Evolutionary conservation across 2,113 vertebrate genomes (phyloP), one percentile per base, ranked within the genome.

Genomic region (Pterophyllum scalare): DNA sequence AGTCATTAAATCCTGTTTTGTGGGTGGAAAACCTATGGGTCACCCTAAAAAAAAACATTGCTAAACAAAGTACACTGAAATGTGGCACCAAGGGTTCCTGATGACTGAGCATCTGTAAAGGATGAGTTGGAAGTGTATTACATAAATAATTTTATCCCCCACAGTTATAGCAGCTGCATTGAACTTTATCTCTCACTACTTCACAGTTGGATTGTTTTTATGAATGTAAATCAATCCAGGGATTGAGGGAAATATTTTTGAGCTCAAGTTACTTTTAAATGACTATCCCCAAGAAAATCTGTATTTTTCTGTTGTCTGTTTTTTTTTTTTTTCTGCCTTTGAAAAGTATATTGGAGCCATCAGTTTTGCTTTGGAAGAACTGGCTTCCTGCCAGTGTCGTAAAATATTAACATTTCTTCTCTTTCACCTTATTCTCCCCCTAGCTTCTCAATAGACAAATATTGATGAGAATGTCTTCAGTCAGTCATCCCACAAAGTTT

Each of bases 161-260:
- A 33, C 79, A 31, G 62, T 38, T 83, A 81, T 64, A 78, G 87
- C 80, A 59, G 77, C 67, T n/a, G 43, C 75, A 90, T 43, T 91
- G 87, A 92, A 75, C 38, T 40, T 62, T 14, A 77, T 43, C 28
- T 62, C 75, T 77, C 62, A 56, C n/a, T 61, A 12, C n/a, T 49
- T 57, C 82, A 61, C 74, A 38, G 74, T 85, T 78, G 79, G 75
- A 79, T 70, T 83, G 81, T 56, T 86, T 52, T 82, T 72, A 65
- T 74, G 60, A 86, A 85, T 86, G 62, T 58, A 84, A 92, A 94
- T 88, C 67, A n/a, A 79, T 91, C 86, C 22, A 20, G 81, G 79
- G 85, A 92, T 82, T 81, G 76, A 78, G 59, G 15, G 40, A 59
- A 81, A 74, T 56, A 38, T 64, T 31, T 80, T 67, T 76, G 26